phyloP scores from a whole-genome alignment of 2,888 invertebrate species.

The Melinaea menophilus region DNA sequence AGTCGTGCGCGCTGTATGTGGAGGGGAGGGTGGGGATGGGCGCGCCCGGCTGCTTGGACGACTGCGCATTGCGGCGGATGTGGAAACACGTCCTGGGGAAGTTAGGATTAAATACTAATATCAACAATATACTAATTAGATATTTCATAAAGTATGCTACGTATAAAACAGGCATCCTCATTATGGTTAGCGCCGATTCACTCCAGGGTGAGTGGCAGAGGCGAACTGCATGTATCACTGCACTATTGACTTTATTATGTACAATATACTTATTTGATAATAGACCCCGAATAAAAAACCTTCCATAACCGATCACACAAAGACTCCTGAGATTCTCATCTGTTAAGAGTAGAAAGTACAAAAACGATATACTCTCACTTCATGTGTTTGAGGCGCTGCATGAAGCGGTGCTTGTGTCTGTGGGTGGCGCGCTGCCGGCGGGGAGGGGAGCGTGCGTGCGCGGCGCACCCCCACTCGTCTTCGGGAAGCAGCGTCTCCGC shows the following conservation, averaged over 20 bases:
- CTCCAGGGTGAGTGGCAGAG: no score
- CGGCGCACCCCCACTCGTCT: conserved; percentile 85
- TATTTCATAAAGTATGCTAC: no score
- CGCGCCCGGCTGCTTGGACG: conserved; percentile 82
- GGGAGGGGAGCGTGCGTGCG: conserved; percentile 82
- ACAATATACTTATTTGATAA: no score
- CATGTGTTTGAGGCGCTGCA: conserved; percentile 98
- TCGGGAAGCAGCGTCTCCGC: conserved; percentile 98
- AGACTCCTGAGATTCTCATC: no score
- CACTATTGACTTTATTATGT: no score
- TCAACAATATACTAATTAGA: no score
- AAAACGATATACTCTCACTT: conserved; percentile 79
- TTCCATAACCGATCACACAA: no score
- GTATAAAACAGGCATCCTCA: no score
- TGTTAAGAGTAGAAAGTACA: no score
- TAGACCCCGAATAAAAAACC: no score
- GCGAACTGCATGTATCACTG: no score
- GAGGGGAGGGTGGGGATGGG: conserved; percentile 93
- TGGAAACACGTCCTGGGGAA: conserved; percentile 90
- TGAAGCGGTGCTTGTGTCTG: conserved; percentile 95
- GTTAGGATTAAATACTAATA: conserved; percentile 3
- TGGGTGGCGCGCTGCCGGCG: conserved; percentile 88
- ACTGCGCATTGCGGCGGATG: conserved; percentile 90
- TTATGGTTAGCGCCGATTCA: no score
- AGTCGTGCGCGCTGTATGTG: conserved; percentile 96